Conservation (phyloP, 2,888 invertebrate species). For the Eustalomyia histrio region DNA sequence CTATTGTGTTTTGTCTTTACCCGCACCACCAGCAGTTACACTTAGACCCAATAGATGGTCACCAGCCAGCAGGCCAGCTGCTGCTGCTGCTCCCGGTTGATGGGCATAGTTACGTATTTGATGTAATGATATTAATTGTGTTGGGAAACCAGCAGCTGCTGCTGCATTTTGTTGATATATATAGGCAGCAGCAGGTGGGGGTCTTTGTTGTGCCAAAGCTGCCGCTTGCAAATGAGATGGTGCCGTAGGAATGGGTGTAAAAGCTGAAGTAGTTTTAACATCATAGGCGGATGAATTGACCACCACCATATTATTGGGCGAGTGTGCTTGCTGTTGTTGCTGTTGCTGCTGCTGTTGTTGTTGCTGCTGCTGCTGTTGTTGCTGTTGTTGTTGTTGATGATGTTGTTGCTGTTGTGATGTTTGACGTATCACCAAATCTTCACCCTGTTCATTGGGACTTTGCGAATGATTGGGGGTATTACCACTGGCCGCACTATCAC, state of each 20-base stretch:
- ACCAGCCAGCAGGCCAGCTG: conserved; percentile 83
- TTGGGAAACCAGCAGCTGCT: conserved; percentile 88
- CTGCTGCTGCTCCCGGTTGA: conserved; percentile 83
- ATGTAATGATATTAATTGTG: conserved; percentile 95
- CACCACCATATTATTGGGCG: conserved; percentile 71
- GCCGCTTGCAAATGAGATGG: conserved; percentile 85
- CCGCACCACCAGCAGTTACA: conserved; percentile 73
- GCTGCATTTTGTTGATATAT: conserved; percentile 85
- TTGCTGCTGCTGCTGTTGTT: conserved; percentile 74
- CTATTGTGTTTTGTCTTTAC: conserved; percentile 78
- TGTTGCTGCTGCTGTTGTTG: conserved; percentile 75
- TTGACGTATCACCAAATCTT: conserved; percentile 78
- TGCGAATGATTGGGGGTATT: conserved; percentile 77
- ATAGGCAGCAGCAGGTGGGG: conserved; percentile 83
- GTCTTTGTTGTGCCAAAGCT: conserved; percentile 72
- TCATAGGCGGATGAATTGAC: conserved; percentile 69
- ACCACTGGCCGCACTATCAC: conserved; percentile 71
- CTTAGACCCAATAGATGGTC: conserved; percentile 83
- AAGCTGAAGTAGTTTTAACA: conserved; percentile 87
- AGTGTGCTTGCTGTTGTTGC: conserved; percentile 70
- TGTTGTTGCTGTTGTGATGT: conserved; percentile 76
- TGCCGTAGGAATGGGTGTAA: conserved; percentile 95
- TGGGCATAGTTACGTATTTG: conserved; percentile 98
- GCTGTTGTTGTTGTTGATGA: conserved; percentile 74
- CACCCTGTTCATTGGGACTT: conserved; percentile 77